Base-by-base conservation (phyloP, 2,113 vertebrate genomes). In the Ranitomeya imitator region DNA sequence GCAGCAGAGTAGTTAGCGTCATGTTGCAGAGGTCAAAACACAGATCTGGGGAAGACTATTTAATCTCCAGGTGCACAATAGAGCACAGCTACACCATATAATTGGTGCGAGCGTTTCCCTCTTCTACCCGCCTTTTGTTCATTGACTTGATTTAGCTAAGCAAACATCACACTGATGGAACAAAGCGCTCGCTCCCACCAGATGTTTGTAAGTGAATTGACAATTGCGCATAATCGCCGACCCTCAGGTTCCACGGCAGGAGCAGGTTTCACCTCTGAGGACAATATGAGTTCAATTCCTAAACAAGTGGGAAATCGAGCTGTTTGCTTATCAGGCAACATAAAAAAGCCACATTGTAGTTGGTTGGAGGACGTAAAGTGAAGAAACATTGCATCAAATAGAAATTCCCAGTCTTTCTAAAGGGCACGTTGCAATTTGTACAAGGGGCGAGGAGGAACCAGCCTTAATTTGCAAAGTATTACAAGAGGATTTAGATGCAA, bases 211-310 rank as follows among this genome's bases (percentile, higher is more conserved):
- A 87, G 60, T 87, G 45, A 82, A 74, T 82, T 60, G 60, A 74
- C 69, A 77, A 83, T 61, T 83, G 79, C 37, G 67, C 31, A 83
- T 88, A 83, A 88, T 88, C 37, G 57, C 67, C n/a, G 86, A 83
- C 13, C 86, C 79, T 59, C 31, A 54, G 86, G 79, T 88, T 88
- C 69, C 55, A 61, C 77, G 12, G 57, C 69, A 26, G 37, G 54
- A 82, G 59, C 79, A 18, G 51, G 19, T 88, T 88, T 88, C 59
- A 60, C 69, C 86, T 88, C 37, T 8, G 86, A 88, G 86, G 57
- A 37, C 55, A 57, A 26, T 21, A 79, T 16, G 59, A 74, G 63
- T 82, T 81, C 55, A 65, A 87, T 57, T 71, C 63, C 54, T 21
- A 5, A 54, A 51, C 86, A 77, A 65, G 51, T 37, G 61, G 79